phyloP scores from a whole-genome alignment of 2,888 invertebrate genomes.

The Azorinus chamasolen region DNA sequence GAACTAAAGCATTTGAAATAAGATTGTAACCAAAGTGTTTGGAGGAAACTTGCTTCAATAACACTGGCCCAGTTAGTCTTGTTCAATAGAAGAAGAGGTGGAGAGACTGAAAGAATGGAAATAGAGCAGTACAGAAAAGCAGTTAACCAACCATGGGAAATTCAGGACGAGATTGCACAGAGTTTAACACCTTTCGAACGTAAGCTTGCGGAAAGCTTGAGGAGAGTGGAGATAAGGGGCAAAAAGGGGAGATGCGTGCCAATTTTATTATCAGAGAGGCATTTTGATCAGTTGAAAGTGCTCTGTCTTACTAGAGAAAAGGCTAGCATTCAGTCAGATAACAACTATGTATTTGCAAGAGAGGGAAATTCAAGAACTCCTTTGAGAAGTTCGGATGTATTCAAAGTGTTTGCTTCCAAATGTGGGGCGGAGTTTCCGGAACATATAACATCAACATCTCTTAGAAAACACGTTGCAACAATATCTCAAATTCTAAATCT shows the following conservation, averaged over 20 bases:
- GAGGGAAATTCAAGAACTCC: slow-evolving; percentile 18
- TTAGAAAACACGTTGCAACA: slow-evolving; percentile 47
- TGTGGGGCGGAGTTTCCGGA: slow-evolving; percentile 40
- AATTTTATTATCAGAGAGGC: slow-evolving; percentile 15
- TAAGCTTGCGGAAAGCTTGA: slow-evolving; percentile 15
- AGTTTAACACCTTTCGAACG: slow-evolving; percentile 31
- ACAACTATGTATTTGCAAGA: slow-evolving; percentile 39
- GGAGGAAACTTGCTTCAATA: slow-evolving; percentile 1
- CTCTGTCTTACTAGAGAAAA: not conserved
- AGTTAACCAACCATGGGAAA: slow-evolving; percentile 7
- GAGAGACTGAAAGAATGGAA: slow-evolving; percentile 36
- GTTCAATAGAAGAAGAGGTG: slow-evolving; percentile 30
- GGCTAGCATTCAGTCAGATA: not conserved
- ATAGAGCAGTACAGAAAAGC: slow-evolving; percentile 21
- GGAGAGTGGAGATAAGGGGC: slow-evolving; percentile 31
- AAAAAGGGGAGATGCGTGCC: slow-evolving; percentile 35
- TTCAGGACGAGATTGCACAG: slow-evolving; percentile 15
- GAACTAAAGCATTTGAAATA: slow-evolving; percentile 5
- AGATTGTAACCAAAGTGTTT: slow-evolving; percentile 12
- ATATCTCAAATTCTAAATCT: slow-evolving; percentile 48
- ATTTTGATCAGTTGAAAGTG: slow-evolving; percentile 10
- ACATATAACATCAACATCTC: slow-evolving; percentile 28
- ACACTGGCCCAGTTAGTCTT: slow-evolving; percentile 32
- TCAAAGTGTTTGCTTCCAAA: slow-evolving; percentile 27
- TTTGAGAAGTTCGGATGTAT: slow-evolving; percentile 23